Percentiles rank a stretch among this genome's conserved stretches.
phyloP scores from a whole-genome alignment of 53 echinoderm and acorn worm species.

The Holothuria leucospilota region DNA sequence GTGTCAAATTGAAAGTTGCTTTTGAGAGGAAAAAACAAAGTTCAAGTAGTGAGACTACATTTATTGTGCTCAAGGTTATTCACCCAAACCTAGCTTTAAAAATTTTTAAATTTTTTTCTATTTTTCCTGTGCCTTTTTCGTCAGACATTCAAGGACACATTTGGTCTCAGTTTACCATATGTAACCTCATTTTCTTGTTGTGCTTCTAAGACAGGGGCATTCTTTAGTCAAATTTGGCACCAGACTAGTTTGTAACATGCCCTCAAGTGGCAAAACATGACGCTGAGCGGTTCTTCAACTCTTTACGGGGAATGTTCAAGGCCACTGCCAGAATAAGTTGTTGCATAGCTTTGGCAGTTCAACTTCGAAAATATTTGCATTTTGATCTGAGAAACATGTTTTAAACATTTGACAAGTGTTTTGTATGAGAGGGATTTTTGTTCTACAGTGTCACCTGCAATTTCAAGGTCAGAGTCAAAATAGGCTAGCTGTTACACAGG shows the following conservation, averaged over 20 bases:
- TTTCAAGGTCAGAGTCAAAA: too few relatives aligned
- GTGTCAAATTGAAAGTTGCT: too few relatives aligned
- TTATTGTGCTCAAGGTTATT: slow-evolving; percentile 31
- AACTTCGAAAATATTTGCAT: slow-evolving; percentile 25
- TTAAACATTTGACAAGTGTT: too few relatives aligned
- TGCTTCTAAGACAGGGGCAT: slow-evolving; percentile 24
- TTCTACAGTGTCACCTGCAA: too few relatives aligned
- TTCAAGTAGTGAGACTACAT: slow-evolving; percentile 25
- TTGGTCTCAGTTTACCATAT: slow-evolving; percentile 44
- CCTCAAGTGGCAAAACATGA: slow-evolving; percentile 41
- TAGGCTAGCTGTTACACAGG: too few relatives aligned
- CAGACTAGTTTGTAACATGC: slow-evolving; percentile 39
- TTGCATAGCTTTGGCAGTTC: slow-evolving; percentile 14
- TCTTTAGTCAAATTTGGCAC: slow-evolving; percentile 32
- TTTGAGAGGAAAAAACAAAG: slow-evolving; percentile 20
- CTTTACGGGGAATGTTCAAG: slow-evolving; percentile 38
- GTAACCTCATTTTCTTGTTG: slow-evolving; percentile 48
- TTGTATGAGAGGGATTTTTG: too few relatives aligned
- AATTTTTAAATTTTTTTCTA: background rate
- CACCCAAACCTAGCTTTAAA: slow-evolving; percentile 37
- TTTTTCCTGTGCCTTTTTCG: slow-evolving; percentile 4
- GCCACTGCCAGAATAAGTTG: slow-evolving; percentile 16
- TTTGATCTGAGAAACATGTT: too few relatives aligned
- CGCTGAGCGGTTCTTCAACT: slow-evolving; percentile 47
- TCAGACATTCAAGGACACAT: slow-evolving; percentile 47